Conservation (phyloP, 2,888 invertebrate species). For the Agrochola macilenta region DNA sequence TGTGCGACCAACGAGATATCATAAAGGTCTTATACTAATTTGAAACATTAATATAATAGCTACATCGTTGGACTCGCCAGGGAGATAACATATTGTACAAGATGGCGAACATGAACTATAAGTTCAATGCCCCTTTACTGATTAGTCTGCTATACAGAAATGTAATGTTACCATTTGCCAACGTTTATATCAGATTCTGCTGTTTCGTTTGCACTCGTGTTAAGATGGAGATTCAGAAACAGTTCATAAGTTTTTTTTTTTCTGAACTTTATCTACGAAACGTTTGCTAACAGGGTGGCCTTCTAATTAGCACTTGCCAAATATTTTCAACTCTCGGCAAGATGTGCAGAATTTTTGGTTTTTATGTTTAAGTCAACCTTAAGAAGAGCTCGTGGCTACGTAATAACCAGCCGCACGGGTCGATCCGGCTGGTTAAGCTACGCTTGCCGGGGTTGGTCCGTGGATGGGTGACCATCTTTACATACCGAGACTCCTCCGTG, state of each 20-base stretch:
- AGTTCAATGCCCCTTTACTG: neutral
- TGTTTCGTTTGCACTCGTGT: neutral
- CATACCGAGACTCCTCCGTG: too few species aligned
- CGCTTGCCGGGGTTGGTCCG: too few species aligned
- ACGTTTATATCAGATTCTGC: neutral
- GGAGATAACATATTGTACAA: slow-evolving; percentile 14
- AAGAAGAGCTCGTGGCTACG: too few species aligned
- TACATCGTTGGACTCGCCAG: neutral
- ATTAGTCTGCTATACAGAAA: slow-evolving; percentile 10
- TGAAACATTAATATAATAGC: slow-evolving; percentile 9
- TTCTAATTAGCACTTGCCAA: neutral
- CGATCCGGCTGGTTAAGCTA: too few species aligned
- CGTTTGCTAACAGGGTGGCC: neutral
- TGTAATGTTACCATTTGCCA: neutral
- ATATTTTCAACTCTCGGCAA: neutral
- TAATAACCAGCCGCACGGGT: too few species aligned
- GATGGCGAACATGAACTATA: slow-evolving; percentile 9
- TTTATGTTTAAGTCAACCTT: neutral
- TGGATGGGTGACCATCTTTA: too few species aligned
- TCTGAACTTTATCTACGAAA: neutral
- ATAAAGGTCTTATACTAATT: neutral
- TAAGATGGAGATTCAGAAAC: too few species aligned
- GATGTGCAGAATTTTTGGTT: neutral
- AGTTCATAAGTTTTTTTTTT: neutral
- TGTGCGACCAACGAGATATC: neutral